Conservation (phyloP, 2,888 invertebrate species). For the Empis livida region DNA sequence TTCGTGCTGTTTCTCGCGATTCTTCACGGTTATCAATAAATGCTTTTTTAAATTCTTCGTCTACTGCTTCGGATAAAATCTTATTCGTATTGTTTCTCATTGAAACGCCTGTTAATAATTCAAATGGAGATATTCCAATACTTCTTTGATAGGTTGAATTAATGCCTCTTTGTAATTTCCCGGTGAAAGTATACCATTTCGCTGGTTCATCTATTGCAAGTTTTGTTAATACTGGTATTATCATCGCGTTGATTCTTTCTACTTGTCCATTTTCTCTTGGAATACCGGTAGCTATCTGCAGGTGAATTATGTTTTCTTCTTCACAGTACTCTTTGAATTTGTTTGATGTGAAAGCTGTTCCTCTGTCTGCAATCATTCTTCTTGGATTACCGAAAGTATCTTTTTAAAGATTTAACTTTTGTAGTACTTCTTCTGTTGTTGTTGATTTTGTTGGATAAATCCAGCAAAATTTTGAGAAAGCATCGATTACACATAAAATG, state of each 20-base stretch:
- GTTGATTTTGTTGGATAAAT: conserved; percentile 21
- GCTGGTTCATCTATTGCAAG: conserved; percentile 8
- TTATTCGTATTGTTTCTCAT: conserved; percentile 5
- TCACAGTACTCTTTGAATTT: not conserved
- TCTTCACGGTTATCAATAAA: conserved; percentile 8
- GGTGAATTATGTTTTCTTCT: conserved; percentile 4
- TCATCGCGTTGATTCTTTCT: conserved; percentile 5
- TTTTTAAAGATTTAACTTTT: conserved; percentile 19
- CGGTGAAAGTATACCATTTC: conserved; percentile 9
- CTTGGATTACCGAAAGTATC: conserved; percentile 23
- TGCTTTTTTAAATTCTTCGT: conserved; percentile 2
- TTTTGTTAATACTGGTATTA: conserved; percentile 9
- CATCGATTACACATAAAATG: conserved; percentile 14
- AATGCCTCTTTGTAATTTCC: conserved; percentile 4
- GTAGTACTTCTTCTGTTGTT: conserved; percentile 19
- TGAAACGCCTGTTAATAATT: conserved; percentile 10
- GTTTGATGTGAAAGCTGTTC: conserved; percentile 3
- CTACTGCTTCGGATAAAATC: conserved; percentile 3
- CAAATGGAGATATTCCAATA: conserved; percentile 8
- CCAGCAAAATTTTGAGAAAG: conserved; percentile 26
- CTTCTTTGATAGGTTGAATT: conserved; percentile 9
- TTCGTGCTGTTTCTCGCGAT: conserved; percentile 6
- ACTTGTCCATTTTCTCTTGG: conserved; percentile 9
- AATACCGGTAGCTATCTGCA: conserved; percentile 4
- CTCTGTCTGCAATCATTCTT: conserved; percentile 21